phyloP scores from a whole-genome alignment of 2,888 invertebrate genomes.

The Stenolophus ochropezus region DNA sequence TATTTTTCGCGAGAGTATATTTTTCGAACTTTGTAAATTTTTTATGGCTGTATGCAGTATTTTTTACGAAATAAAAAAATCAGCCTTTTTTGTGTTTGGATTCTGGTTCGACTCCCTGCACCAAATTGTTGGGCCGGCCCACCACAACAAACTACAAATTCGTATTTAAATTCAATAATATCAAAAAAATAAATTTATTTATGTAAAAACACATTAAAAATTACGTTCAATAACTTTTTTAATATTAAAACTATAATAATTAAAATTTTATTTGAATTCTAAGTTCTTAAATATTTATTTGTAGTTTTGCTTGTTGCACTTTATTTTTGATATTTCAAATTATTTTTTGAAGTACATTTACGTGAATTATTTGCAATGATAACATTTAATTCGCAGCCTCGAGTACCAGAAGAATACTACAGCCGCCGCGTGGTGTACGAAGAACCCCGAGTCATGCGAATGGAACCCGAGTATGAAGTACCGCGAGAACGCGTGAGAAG shows the following conservation, averaged over 20 bases:
- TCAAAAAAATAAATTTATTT: background rate
- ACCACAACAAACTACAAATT: constrained; percentile 3
- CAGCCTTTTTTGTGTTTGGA: no score
- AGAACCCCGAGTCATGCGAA: constrained; percentile 69
- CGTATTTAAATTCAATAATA: background rate
- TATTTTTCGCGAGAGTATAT: no score
- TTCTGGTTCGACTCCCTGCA: no score
- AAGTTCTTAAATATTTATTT: background rate
- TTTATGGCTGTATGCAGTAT: no score
- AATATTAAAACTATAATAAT: no score
- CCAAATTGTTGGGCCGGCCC: constrained; percentile 44
- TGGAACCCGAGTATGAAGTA: constrained; percentile 71
- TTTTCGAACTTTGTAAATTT: no score
- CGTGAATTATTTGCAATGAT: background rate
- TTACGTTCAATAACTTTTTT: no score
- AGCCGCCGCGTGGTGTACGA: constrained; percentile 71
- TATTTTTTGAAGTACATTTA: background rate
- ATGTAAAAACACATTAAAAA: no score
- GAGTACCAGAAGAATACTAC: constrained; percentile 68
- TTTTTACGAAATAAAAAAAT: no score
- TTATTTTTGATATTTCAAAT: background rate
- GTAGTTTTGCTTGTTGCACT: background rate
- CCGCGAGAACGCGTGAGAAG: constrained; percentile 71
- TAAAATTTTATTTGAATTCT: background rate
- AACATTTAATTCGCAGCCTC: background rate